A percentile compares a stretch with the other conserved stretches of the same genome.
phyloP scores from a whole-genome alignment of 2,888 invertebrate genomes.

The Acronicta psi region DNA sequence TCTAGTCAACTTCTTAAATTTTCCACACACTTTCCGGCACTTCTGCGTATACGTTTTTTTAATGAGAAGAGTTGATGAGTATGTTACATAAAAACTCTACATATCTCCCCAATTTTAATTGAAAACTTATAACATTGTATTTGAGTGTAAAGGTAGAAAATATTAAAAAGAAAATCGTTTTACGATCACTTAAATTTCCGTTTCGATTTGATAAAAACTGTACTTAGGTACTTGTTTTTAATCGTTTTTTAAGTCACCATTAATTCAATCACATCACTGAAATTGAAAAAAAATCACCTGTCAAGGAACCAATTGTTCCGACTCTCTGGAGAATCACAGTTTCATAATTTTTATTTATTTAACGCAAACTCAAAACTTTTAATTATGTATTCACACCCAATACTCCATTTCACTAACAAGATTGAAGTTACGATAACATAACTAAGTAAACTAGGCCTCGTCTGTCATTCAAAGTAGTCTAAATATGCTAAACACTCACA shows the following conservation, averaged over 20 bases:
- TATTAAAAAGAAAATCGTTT: neutral
- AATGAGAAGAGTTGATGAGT: neutral
- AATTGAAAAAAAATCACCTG: neutral
- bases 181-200: neutral
- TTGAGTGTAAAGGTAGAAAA: no score
- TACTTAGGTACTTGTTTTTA: neutral
- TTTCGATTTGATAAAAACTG: neutral
- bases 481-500: constrained; percentile 29
- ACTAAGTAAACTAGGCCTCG: constrained; percentile 11
- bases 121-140: no score
- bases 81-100: no score
- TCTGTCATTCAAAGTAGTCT: constrained; percentile 24
- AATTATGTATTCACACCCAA: constrained; percentile 6
- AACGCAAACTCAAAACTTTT: neutral
- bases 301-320: no score
- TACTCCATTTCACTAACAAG: constrained; percentile 10
- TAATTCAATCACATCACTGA: neutral
- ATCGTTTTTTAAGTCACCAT: neutral
- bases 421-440: constrained; percentile 42
- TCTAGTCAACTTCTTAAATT: neutral
- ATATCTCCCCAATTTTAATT: no score
- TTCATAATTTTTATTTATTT: neutral
- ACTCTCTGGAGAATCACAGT: no score
- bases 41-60: neutral
- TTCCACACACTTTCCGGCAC: neutral